phyloP scores from a whole-genome alignment of 2,113 vertebrate species.

The Cyrtonyx montezumae region DNA sequence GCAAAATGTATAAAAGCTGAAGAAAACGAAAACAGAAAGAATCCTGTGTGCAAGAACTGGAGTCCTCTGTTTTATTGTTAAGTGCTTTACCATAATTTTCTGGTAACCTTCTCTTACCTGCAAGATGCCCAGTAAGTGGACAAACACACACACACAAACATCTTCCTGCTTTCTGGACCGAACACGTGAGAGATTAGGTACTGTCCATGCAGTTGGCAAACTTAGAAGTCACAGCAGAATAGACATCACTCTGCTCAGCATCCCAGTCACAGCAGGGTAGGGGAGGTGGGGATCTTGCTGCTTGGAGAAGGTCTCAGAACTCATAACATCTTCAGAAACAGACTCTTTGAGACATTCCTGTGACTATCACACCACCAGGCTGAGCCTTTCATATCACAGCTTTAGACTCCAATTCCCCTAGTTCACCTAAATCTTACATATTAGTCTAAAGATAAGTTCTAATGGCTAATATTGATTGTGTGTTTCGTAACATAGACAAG shows the following conservation, averaged over 20 bases:
- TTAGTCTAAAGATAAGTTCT: neutral
- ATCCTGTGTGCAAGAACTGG: accelerated
- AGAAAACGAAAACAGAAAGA: neutral
- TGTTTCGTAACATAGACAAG: neutral
- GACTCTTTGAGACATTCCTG: neutral
- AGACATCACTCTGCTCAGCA: accelerated
- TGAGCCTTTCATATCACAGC: neutral
- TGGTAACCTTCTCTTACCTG: too few relatives aligned
- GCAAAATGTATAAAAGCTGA: neutral
- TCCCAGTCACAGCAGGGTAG: neutral
- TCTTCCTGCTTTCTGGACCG: neutral
- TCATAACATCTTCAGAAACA: neutral
- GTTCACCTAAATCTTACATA: neutral
- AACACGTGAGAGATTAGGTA: neutral
- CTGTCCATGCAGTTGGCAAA: neutral
- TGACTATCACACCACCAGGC: neutral
- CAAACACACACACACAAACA: too few relatives aligned
- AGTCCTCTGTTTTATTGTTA: neutral
- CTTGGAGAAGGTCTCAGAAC: neutral
- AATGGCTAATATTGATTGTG: neutral
- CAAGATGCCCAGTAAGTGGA: neutral
- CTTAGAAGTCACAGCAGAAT: neutral
- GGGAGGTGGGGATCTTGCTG: too few relatives aligned
- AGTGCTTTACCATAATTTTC: neutral
- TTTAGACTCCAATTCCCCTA: neutral